A percentile compares a stretch with the other conserved stretches of the same genome.
Evolutionary conservation across 2,888 invertebrate species (phyloP).

Genomic region (Polymixis lichenea): DNA sequence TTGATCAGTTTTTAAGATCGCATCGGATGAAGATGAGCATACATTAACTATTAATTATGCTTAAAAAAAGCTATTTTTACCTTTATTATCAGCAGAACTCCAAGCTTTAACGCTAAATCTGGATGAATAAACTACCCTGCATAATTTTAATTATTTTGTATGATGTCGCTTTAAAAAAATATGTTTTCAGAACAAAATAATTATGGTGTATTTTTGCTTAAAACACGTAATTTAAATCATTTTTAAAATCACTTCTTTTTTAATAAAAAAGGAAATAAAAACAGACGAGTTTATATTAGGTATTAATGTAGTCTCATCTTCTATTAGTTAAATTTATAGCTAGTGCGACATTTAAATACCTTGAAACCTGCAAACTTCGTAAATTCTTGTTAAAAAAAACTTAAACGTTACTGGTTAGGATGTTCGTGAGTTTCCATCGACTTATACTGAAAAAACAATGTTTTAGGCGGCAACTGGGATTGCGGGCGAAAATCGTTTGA

Average conservation of each 20-base stretch:
- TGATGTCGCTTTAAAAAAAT: neutral
- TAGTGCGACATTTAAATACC: conserved; percentile 72
- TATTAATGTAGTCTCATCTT: conserved; percentile 56
- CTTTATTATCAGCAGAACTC: conserved; percentile 31
- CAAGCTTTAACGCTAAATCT: neutral
- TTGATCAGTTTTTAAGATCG: conserved; percentile 29
- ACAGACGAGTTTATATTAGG: conserved; percentile 18
- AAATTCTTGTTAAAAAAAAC: conserved; percentile 40
- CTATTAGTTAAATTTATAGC: conserved; percentile 26
- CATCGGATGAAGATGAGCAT: conserved; percentile 56
- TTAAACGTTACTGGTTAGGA: conserved; percentile 13
- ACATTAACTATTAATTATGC: conserved; percentile 43
- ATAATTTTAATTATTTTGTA: neutral
- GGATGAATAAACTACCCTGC: conserved; percentile 2
- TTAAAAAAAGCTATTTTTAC: conserved; percentile 40
- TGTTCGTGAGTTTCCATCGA: conserved; percentile 29
- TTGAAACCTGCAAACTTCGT: conserved; percentile 42
- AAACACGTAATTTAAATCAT: neutral
- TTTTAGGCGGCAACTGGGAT: conserved; percentile 45
- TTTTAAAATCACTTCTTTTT: neutral
- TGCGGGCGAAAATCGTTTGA: conserved; percentile 38
- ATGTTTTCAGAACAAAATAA: neutral
- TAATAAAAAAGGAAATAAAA: neutral
- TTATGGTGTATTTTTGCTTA: neutral
- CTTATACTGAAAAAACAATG: conserved; percentile 57